Evolutionary conservation across 2,888 invertebrate species (phyloP), one percentile per base, ranked within the genome.

Genomic region (Lithosia quadra): DNA sequence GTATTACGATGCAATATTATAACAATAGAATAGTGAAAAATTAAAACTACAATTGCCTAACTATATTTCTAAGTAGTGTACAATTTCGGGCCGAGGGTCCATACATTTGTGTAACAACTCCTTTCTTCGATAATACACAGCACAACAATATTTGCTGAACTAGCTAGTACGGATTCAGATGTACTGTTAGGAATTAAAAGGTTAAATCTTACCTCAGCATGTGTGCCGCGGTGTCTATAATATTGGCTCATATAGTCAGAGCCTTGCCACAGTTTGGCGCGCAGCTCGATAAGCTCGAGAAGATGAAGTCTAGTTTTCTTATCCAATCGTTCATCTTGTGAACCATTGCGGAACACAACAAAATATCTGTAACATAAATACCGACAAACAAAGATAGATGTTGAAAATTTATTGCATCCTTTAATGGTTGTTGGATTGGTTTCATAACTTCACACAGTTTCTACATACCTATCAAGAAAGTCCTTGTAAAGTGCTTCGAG

Each of bases 251-350:
- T 97, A 83, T 97, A 97, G 90, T 98, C 97, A 79, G 96, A 97
- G 74, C 97, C 97, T 88, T 97, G 97, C 99, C 99, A 99, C 87
- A 97, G 97, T 92, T 98, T 98, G 75, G 99, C 99, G 89, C 99
- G 96, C 88, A 99, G 95, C 95, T 99, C 99, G 84, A 99, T 98
- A 76, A 99, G 95, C 95, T 99, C 98, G 89, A 99, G 96, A 86
- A 99, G 96, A 92, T 98, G 97, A 88, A 98, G 96, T 92, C 98
- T 96, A 85, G 98, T 97, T 91, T 97, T 96, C 89, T 97, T 96
- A 89, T 98, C 98, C 85, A 99, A 95, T 90, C 97, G 96, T 90
- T 97, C 97, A 92, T 98, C 98, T 91, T 98, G 97, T 85, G 98
- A 98, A 84, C 98, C 98, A 95, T 98, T 98, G 84, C 98, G 97